Conservation (phyloP, 2,888 invertebrate species). For the Harpagoxenus sublaevis region DNA sequence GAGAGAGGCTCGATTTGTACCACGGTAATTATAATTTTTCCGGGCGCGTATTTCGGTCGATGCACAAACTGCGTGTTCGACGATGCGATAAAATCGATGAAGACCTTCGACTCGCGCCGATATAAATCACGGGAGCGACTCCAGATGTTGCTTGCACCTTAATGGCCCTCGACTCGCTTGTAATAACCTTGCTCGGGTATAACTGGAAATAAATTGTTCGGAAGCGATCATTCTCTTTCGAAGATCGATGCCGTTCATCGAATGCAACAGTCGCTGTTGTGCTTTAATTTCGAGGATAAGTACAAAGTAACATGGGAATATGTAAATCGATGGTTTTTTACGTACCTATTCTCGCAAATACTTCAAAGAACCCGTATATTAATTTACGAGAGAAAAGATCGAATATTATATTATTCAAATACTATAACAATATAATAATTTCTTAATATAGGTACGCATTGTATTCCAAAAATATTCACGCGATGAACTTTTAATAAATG, state of each 20-base stretch:
- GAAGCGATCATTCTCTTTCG: constrained; percentile 48
- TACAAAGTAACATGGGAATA: neutral
- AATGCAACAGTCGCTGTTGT: neutral
- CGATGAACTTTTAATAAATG: constrained; percentile 37
- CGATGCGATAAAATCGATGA: constrained; percentile 55
- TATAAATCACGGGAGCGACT: constrained; percentile 55
- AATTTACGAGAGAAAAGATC: neutral
- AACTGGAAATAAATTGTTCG: constrained; percentile 59
- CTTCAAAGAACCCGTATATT: neutral
- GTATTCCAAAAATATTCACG: constrained; percentile 7
- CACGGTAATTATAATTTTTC: constrained; percentile 41
- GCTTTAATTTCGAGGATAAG: constrained; percentile 23
- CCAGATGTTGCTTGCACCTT: constrained; percentile 58
- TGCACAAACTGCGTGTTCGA: constrained; percentile 31
- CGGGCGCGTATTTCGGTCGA: constrained; percentile 40
- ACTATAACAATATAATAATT: neutral
- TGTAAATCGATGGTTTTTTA: neutral
- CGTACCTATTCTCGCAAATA: neutral
- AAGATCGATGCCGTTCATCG: constrained; percentile 44
- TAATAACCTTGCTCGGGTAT: constrained; percentile 57
- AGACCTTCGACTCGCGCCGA: constrained; percentile 53
- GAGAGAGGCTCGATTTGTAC: constrained; percentile 20
- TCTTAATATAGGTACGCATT: neutral
- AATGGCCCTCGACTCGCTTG: constrained; percentile 54
- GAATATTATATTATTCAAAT: neutral